A percentile compares a stretch with the other conserved stretches of the same genome.
These are phyloP conservation scores for Lanius ludovicianus DNA, from an alignment of 2,113 vertebrate genomes.

Conservation along the genomic window DNA sequence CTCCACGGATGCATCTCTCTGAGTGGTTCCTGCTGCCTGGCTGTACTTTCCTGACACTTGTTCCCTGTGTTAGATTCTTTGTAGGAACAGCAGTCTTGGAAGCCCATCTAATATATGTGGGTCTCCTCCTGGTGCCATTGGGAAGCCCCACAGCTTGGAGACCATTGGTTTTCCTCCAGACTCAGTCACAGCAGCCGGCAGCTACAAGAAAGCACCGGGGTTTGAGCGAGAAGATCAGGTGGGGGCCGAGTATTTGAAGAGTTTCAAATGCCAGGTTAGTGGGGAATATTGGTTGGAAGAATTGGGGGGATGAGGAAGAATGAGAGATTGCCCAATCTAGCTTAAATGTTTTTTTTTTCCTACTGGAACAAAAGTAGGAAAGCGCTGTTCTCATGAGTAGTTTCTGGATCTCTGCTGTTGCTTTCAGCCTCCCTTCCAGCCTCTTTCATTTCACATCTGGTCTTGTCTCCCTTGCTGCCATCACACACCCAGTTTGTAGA, in stretches of 20 bases:
- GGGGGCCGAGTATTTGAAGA: conserved; percentile 83
- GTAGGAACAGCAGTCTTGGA: conserved; percentile 79
- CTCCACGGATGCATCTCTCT: background rate
- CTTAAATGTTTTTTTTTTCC: background rate
- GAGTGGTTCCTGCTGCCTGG: background rate
- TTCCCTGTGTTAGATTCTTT: conserved; percentile 75
- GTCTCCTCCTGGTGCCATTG: conserved; percentile 79
- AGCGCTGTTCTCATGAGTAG: background rate
- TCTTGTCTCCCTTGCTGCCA: conserved; percentile 11
- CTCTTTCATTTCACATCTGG: background rate
- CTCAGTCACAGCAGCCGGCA: conserved; percentile 80
- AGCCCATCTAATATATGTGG: conserved; percentile 80
- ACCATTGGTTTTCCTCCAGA: conserved; percentile 80
- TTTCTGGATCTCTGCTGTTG: background rate
- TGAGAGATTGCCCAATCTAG: background rate
- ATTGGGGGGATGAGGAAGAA: conserved; percentile 5
- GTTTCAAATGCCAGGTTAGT: conserved; percentile 83
- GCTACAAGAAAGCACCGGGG: conserved; percentile 93
- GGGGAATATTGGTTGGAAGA: conserved; percentile 5
- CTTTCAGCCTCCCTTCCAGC: background rate
- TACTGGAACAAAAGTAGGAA: background rate
- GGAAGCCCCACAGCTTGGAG: conserved; percentile 79
- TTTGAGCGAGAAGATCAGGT: conserved; percentile 97
- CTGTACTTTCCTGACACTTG: conserved; percentile 27
- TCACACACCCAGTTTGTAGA: background rate